Conservation (phyloP, 2,797 vertebrate species). For the Poecilia gillii region DNA sequence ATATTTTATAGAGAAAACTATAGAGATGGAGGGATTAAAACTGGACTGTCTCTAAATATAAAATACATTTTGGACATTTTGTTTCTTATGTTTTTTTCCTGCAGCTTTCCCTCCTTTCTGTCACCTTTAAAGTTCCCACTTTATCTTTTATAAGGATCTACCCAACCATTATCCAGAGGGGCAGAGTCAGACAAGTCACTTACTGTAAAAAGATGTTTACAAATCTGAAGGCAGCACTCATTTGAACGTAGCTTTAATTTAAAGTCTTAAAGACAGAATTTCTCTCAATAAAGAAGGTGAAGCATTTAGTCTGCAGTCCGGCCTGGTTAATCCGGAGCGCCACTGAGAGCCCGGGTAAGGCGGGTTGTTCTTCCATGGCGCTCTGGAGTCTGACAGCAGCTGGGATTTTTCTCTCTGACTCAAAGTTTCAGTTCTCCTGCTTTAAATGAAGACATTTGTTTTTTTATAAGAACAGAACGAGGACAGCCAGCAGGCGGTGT, state of each 20-base stretch:
- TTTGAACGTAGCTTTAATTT: not conserved
- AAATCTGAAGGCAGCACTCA: not conserved
- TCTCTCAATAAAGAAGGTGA: not conserved
- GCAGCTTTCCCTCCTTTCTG: not conserved
- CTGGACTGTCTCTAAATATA: not conserved
- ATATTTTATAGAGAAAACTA: not conserved
- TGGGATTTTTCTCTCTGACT: not conserved
- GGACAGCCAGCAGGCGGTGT: not conserved
- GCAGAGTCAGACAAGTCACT: not conserved
- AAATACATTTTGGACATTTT: not conserved
- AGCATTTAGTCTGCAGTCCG: not conserved
- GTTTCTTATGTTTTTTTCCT: not conserved
- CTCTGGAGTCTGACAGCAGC: not conserved
- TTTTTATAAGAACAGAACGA: not conserved
- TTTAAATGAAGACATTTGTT: not conserved
- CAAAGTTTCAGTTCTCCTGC: not conserved
- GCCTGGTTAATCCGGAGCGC: slow-evolving; percentile 38
- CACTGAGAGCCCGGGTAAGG: not conserved
- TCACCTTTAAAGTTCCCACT: not conserved
- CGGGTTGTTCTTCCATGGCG: not conserved
- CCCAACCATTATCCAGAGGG: not conserved
- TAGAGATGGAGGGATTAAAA: not conserved
- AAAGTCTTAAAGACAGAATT: not conserved
- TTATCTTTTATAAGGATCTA: not conserved
- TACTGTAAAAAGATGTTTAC: slow-evolving; percentile 1